These are phyloP conservation scores for Melanaphis sacchari DNA, from an alignment of 1,140 invertebrate species.

Conservation along the genomic window DNA sequence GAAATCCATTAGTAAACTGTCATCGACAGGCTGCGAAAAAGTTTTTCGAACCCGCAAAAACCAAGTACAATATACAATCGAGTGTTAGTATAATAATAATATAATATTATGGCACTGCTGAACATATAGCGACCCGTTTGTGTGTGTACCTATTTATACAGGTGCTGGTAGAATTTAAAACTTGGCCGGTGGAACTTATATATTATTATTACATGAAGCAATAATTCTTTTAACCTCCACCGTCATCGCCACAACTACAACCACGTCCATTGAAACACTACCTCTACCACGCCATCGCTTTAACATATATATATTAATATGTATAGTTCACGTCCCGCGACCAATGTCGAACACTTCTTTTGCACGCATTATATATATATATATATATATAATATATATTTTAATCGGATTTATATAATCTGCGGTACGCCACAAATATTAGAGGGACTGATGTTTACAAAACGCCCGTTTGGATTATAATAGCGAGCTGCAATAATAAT, in stretches of 20 bases:
- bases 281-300: not conserved
- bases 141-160: not conserved
- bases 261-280: too few species aligned
- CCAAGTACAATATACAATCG: conserved; percentile 13
- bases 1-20: conserved; percentile 51
- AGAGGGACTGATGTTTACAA: conserved; percentile 26
- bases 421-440: conserved; percentile 30
- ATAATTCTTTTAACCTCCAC: conserved; percentile 5
- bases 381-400: too few species aligned
- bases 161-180: not conserved
- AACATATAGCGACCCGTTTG: too few species aligned
- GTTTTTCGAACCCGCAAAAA: conserved; percentile 27
- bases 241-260: not conserved
- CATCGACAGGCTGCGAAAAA: conserved; percentile 42
- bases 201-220: not conserved
- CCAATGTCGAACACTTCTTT: not conserved
- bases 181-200: conserved; percentile 2
- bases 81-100: not conserved
- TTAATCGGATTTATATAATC: conserved; percentile 47
- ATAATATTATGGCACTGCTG: not conserved
- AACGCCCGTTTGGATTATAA: conserved; percentile 29
- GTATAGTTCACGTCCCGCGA: not conserved
- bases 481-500: conserved; percentile 44
- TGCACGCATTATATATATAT: not conserved
- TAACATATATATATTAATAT: too few species aligned